Percentiles rank a stretch among this genome's conserved stretches.
Evolutionary conservation across 2,888 invertebrate genomes (phyloP).

Genomic region (Apocheima hispidaria): DNA sequence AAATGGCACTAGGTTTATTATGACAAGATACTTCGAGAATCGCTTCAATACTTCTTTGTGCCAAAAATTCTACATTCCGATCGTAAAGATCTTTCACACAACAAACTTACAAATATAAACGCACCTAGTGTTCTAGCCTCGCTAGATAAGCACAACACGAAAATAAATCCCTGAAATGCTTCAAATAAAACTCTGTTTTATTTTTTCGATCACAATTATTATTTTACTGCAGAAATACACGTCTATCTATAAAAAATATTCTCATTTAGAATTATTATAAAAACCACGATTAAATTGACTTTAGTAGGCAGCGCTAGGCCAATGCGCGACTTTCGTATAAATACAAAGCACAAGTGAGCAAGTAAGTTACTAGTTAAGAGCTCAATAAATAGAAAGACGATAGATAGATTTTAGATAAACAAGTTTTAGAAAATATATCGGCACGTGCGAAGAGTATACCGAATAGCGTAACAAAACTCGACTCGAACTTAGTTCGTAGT

Average conservation of each 20-base stretch:
- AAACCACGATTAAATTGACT: conserved; percentile 81
- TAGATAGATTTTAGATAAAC: conserved; percentile 20
- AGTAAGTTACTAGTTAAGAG: conserved; percentile 66
- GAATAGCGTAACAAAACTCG: conserved; percentile 50
- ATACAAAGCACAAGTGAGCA: conserved; percentile 82
- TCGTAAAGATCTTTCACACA: conserved; percentile 66
- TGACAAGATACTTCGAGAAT: conserved; percentile 77
- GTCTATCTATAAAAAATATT: conserved; percentile 77
- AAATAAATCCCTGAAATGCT: conserved; percentile 80
- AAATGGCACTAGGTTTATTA: conserved; percentile 83
- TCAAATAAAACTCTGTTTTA: conserved; percentile 86
- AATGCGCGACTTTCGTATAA: conserved; percentile 64
- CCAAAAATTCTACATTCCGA: conserved; percentile 59
- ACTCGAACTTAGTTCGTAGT: conserved; percentile 55
- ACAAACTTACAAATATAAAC: conserved; percentile 65
- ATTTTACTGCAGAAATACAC: conserved; percentile 73
- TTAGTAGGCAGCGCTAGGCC: conserved; percentile 62
- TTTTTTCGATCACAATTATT: conserved; percentile 79
- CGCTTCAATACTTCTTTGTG: conserved; percentile 63
- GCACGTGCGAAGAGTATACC: conserved; percentile 33
- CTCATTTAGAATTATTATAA: conserved; percentile 64
- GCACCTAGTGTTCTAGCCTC: conserved; percentile 77
- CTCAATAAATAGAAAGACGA: conserved; percentile 65
- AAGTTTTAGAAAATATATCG: conserved; percentile 26
- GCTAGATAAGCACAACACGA: conserved; percentile 82